These are phyloP conservation scores for Paratrypauchen microcephalus DNA, from an alignment of 2,797 vertebrate genomes.

Conservation along the genomic window DNA sequence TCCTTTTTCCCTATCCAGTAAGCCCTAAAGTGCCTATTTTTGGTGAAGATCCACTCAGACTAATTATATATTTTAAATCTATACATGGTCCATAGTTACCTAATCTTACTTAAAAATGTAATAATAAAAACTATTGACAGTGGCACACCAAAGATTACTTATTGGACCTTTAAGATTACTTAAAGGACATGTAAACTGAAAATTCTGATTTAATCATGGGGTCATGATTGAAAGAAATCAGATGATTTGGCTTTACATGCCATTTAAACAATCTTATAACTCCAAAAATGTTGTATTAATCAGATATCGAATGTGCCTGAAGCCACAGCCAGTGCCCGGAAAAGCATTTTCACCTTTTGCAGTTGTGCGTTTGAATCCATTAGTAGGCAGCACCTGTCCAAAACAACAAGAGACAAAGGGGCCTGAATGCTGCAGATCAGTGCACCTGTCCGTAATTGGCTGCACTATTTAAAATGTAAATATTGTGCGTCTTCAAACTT, in stretches of 20 bases:
- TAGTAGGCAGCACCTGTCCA: conserved; percentile 49
- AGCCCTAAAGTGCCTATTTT: background rate
- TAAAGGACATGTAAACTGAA: too few relatives aligned
- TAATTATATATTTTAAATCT: background rate
- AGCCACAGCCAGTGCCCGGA: background rate
- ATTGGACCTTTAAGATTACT: too few relatives aligned
- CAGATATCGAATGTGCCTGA: too few relatives aligned
- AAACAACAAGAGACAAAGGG: conserved; percentile 31
- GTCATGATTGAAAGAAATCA: too few relatives aligned
- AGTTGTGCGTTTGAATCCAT: conserved; percentile 23
- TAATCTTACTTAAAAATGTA: background rate
- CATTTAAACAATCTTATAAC: too few relatives aligned
- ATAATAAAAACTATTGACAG: background rate
- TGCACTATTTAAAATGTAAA: conserved; percentile 15
- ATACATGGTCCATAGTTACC: background rate
- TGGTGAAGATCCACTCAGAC: background rate
- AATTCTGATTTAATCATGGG: too few relatives aligned
- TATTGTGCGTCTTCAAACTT: conserved; percentile 4
- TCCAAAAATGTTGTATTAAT: too few relatives aligned
- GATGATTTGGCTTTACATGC: too few relatives aligned
- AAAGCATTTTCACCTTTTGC: background rate
- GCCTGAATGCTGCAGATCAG: conserved; percentile 33
- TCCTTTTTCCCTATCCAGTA: background rate
- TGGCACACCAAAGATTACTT: background rate
- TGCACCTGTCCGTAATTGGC: conserved; percentile 31